Base-by-base conservation (phyloP, 1,140 invertebrate species). In the Chymomyza costata region DNA sequence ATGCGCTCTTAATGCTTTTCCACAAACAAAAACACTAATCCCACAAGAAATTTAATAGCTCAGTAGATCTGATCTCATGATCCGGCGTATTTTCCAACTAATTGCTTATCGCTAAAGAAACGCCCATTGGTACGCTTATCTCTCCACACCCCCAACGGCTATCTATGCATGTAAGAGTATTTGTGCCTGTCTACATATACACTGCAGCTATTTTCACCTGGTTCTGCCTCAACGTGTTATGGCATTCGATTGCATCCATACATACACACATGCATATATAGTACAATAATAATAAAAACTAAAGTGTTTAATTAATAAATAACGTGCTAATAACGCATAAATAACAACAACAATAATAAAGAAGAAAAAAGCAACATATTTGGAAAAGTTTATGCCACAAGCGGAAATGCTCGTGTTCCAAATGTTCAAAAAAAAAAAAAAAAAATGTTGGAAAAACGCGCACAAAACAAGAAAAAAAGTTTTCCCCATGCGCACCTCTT, bases 251-350 rank as follows among this genome's bases (percentile, higher is more conserved):
- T n/a, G n/a, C 25, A 28, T 10, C 5, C 25, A 28, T 10, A 28
- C 25, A 28, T 10, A 28, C 25, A 28, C 25, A 28, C 25, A 28
- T 28, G 25, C 10, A 28, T 28, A 10, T 28, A 28, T 28, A n/a
- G 5, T 34, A 34, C 31, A 34, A 34, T 34, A 34, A 6, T 51
- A 38, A 78, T 65, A 71, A 78, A 57, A 66, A 14, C 45, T 68
- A 21, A 63, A 78, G 63, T 78, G 73, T 73, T 78, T 78, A 78
- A 78, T 78, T 78, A 78, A 78, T 80, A 80, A 78, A 78, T 78
- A 78, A 78, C 73, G 73, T 67, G 66, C 54, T 71, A 78, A 80
- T 78, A 78, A 78, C 73, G 73, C 63, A 78, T 66, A 63, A 66
- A 48, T 50, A 53, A 69, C 57, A 51, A 61, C 41, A 46, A 52